Evolutionary conservation across 2,797 vertebrate genomes (phyloP), one percentile per base, ranked within the genome.

Genomic region (Vultur gryphus): DNA sequence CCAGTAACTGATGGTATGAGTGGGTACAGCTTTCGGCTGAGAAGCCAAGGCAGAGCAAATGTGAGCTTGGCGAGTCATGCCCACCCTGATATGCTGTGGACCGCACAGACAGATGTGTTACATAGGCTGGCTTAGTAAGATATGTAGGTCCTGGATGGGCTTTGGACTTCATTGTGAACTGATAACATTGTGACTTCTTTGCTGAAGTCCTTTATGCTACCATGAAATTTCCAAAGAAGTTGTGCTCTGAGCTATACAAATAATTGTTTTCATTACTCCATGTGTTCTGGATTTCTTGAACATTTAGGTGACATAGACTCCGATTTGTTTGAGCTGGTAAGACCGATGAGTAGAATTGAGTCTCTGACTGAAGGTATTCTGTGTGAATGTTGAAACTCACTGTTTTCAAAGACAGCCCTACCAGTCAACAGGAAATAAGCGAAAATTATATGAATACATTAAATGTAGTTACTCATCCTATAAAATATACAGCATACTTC

Each of bases 71-170:
- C 16, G 19, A 21, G 39, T 44, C 20, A 12, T 37, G 24, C 28
- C 21, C n/a, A 51, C 37, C 39, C 29, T 2, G 3, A 29, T 12
- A 10, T 41, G 41, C 57, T 26, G 17, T 28, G 37, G 39, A 24
- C 25, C 0, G 4, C 15, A 10, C 1, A 5, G 33, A 44, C 13
- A 35, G 37, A 19, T 25, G 16, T 20, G 23, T 59, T 75, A 10
- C 1, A 0, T 10, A 29, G 31, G 2, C 15, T 81, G 55, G 5
- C 15, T 80, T 73, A 35, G 44, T 6, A 7, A 51, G 43, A 13
- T 48, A 8, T 0, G 0, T 41, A 16, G n/a, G 19, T 43, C 35
- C 35, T 80, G 44, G 23, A 31, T 39, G 44, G 73, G 6, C 16
- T 73, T 57, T 62, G 51, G 28, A 25, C 16, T 26, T 90, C 19